Evolutionary conservation across 2,113 vertebrate genomes (phyloP).

Genomic region (Oncorhynchus masou): DNA sequence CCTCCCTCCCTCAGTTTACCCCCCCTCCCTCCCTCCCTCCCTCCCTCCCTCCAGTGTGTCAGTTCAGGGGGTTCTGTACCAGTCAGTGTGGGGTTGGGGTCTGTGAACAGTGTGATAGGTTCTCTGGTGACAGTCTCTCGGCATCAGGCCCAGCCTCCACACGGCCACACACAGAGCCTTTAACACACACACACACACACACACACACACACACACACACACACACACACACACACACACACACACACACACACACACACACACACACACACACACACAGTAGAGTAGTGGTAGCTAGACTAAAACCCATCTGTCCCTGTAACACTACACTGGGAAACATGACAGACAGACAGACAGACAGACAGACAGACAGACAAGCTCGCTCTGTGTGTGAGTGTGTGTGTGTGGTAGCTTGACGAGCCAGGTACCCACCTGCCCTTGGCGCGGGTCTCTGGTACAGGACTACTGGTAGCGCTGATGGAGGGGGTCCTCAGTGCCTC

Average conservation of each 20-base stretch:
- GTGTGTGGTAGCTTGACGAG: not conserved
- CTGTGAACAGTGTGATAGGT: not conserved
- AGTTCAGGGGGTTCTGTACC: not conserved
- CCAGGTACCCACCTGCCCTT: conserved; percentile 73
- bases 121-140: not conserved
- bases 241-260: not conserved
- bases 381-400: too few species aligned
- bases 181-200: not conserved
- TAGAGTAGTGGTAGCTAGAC: too few species aligned
- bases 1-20: not conserved
- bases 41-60: not conserved
- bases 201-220: not conserved
- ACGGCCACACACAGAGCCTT: not conserved
- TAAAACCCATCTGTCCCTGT: not conserved
- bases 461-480: conserved; percentile 41
- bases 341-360: not conserved
- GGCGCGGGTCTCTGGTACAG: conserved; percentile 47
- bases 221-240: not conserved
- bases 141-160: not conserved
- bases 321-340: too few species aligned
- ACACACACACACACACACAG: not conserved
- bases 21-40: not conserved
- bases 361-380: not conserved
- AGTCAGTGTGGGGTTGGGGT: not conserved
- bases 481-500: conserved; percentile 52